Base-by-base conservation (phyloP, 2,888 invertebrate species). In the Eupsilia transversa region DNA sequence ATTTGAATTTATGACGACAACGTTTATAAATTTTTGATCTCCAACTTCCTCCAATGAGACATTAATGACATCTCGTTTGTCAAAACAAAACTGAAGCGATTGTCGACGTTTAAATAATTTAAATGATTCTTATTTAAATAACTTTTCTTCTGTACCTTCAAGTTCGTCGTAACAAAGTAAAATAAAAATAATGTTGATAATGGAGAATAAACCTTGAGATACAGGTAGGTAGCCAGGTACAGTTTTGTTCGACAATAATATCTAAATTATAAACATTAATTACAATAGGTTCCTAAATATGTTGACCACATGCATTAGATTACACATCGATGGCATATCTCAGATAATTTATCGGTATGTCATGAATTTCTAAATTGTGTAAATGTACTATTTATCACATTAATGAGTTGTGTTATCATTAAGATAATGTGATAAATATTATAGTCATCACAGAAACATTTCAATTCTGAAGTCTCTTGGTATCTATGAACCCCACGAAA, bases 91-190 rank as follows among this genome's bases (percentile, higher is more conserved):
- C 77, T 74, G 82, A 77, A 82, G 38, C 77, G 52, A 67, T 82
- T 83, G 72, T 82, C 63, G 68, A 72, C 68, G 61, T 83, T 85
- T 83, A 74, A 85, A 83, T 85, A 82, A 85, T 83, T 82, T 68
- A 56, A 49, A 72, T 20, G 57, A 70, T 65, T 82, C 63, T 78
- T 78, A 61, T 77, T 70, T 74, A 70, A 64, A 78, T 83, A 72
- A 61, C 69, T 69, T 72, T 38, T 52, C 56, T 54, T 61, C 71
- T 68, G 65, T 60, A 73, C 59, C 43, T 54, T 71, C 20, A 69
- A 30, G n/a, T 68, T 64, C 33, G 57, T 33, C 59, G 63, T 33
- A 72, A 63, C 64, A 68, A 69, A 60, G 54, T 83, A 43, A 66
- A 78, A 79, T 78, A 77, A 86, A 86, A 82, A 85, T 85, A 79